phyloP scores from a whole-genome alignment of 2,888 invertebrate species.

The Aromia moschata region DNA sequence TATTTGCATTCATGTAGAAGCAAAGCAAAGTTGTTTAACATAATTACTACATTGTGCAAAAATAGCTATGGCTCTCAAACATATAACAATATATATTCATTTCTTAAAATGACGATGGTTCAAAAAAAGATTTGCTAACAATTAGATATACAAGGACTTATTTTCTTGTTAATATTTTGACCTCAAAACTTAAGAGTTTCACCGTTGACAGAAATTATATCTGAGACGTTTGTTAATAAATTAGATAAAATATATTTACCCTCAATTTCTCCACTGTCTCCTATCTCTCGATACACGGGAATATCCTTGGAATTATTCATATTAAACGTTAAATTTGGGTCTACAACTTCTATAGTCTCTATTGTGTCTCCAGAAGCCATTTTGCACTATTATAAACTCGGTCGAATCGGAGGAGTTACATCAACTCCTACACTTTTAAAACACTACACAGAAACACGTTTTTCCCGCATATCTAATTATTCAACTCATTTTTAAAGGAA shows the following conservation, averaged over 20 bases:
- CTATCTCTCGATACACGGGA: slow-evolving; percentile 68
- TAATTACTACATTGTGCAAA: too few species aligned
- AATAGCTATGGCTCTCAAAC: too few species aligned
- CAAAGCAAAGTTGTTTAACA: too few species aligned
- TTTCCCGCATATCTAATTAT: slow-evolving; percentile 35
- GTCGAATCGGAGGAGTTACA: slow-evolving; percentile 30
- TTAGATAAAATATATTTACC: slow-evolving; percentile 59
- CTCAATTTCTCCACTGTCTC: slow-evolving; percentile 66
- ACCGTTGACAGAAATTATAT: not conserved
- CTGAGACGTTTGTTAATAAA: not conserved
- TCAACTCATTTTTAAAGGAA: slow-evolving; percentile 42
- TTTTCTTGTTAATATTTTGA: slow-evolving; percentile 4
- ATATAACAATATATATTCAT: too few species aligned
- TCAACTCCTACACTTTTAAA: slow-evolving; percentile 37
- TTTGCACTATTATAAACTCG: slow-evolving; percentile 48
- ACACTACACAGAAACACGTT: slow-evolving; percentile 45
- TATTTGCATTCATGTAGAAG: slow-evolving; percentile 6
- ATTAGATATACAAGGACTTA: not conserved
- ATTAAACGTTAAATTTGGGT: slow-evolving; percentile 66
- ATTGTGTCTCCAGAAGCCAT: slow-evolving; percentile 87
- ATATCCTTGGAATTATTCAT: slow-evolving; percentile 69
- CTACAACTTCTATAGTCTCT: slow-evolving; percentile 81
- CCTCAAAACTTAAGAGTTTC: slow-evolving; percentile 10
- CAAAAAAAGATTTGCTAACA: not conserved
- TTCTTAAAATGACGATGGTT: too few species aligned